Percentiles rank a stretch among this genome's conserved stretches.
These are phyloP conservation scores for Branchipolynoe longqiensis DNA, from an alignment of 2,888 invertebrate genomes.

Conservation along the genomic window DNA sequence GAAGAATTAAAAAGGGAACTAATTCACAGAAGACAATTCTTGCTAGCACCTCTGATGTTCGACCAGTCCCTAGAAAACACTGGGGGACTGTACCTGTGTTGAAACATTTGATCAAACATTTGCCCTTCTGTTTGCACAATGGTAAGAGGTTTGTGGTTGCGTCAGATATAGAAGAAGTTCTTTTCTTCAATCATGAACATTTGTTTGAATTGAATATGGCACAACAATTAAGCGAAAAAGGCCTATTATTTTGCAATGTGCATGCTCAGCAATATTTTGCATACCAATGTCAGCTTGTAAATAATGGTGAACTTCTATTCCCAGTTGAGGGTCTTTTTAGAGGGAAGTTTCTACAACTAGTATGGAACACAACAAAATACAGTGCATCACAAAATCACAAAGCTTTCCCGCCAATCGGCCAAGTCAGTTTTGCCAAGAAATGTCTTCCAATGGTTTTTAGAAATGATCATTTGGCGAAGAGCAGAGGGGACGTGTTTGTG, in stretches of 20 bases:
- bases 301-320: background rate
- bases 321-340: background rate
- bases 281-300: slow-evolving; percentile 1
- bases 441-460: slow-evolving; percentile 12
- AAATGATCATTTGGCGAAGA: background rate
- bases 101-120: background rate
- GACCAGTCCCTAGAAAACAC: too few relatives aligned
- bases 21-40: too few relatives aligned
- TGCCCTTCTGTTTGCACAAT: background rate
- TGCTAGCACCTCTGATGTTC: too few relatives aligned
- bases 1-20: too few relatives aligned
- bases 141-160: background rate
- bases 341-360: background rate
- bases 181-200: background rate
- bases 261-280: background rate
- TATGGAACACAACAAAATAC: background rate
- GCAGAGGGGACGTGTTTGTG: background rate
- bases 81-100: too few relatives aligned
- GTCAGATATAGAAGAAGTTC: slow-evolving; percentile 32
- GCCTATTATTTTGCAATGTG: background rate
- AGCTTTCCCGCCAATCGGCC: background rate
- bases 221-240: background rate
- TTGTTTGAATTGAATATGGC: background rate
- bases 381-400: background rate
- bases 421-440: slow-evolving; percentile 13